Percentiles rank a stretch among this genome's conserved stretches.
Conservation (phyloP, 2,113 vertebrate genomes). For the Chamaetylas fuelleborni region DNA sequence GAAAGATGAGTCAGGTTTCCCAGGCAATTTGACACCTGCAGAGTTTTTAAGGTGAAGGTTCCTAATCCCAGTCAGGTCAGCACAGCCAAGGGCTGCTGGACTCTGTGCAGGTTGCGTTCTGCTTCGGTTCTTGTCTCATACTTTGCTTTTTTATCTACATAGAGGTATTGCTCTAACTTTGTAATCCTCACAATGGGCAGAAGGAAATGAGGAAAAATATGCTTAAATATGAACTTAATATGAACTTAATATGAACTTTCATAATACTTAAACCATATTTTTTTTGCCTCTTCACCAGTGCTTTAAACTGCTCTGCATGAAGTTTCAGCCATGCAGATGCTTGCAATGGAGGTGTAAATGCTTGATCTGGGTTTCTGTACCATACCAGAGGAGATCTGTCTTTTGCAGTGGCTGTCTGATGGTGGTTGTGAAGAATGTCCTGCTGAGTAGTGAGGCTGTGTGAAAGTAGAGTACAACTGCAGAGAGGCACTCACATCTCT, state of each 20-base stretch:
- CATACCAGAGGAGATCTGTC: not conserved
- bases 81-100: not conserved
- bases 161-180: not conserved
- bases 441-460: not conserved
- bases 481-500: not conserved
- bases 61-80: not conserved
- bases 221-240: not conserved
- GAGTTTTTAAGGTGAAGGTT: not conserved
- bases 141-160: not conserved
- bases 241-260: not conserved
- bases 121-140: not conserved
- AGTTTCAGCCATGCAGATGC: not conserved
- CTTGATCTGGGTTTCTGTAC: not conserved
- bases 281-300: not conserved
- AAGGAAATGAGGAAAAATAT: not conserved
- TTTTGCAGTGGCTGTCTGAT: not conserved
- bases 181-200: not conserved
- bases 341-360: not conserved
- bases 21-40: not conserved
- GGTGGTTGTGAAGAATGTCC: not conserved
- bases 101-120: not conserved
- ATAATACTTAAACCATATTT: not conserved
- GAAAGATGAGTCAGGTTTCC: not conserved
- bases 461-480: not conserved
- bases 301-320: not conserved